Base-by-base conservation (phyloP, 1,140 invertebrate genomes). In the Eulimnadia texana region DNA sequence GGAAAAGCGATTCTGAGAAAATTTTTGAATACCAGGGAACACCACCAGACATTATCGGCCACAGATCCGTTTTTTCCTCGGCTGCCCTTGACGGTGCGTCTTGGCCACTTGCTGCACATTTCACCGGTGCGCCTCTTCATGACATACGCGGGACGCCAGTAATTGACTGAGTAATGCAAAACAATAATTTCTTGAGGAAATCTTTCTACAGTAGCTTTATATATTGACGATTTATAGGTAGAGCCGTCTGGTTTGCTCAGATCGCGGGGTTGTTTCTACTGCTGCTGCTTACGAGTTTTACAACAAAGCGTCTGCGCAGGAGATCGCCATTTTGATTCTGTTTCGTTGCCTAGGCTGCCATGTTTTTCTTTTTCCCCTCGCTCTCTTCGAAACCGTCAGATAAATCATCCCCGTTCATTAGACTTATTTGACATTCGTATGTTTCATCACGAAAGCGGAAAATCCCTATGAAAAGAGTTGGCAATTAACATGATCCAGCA, bases 111-210 rank as follows among this genome's bases (percentile, higher is more conserved):
- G 27, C 55, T 33, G 55, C 55, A 57, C 55, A 57, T 57, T 29
- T 57, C 55, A 33, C 55, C 55, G 33, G 55, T 57, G 27, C 55
- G 27, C 55, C 55, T 57, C 55, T 57, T 57, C 55, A 57, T 57
- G 27, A 33, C 55, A 57, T 57, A 57, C 33, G 33, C 33, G 33
- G 33, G 33, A 42, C 33, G 33, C 33, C 33, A 42, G 16, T 42
- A 42, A 9, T 42, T 6, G 33, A 9, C 16, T 9, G 6, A 9
- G 6, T 16, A 42, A 16, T 42, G 33, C 33, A 42, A 42, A 42
- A n/a, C n/a, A n/a, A n/a, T n/a, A n/a, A n/a, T n/a, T n/a, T n/a
- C n/a, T n/a, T n/a, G n/a, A n/a, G n/a, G n/a, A n/a, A n/a, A n/a
- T n/a, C n/a, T n/a, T n/a, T n/a, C n/a, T n/a, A n/a, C n/a, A n/a